Conservation (phyloP, 92 coral and sea anemone species). For the Pocillopora meandrina region DNA sequence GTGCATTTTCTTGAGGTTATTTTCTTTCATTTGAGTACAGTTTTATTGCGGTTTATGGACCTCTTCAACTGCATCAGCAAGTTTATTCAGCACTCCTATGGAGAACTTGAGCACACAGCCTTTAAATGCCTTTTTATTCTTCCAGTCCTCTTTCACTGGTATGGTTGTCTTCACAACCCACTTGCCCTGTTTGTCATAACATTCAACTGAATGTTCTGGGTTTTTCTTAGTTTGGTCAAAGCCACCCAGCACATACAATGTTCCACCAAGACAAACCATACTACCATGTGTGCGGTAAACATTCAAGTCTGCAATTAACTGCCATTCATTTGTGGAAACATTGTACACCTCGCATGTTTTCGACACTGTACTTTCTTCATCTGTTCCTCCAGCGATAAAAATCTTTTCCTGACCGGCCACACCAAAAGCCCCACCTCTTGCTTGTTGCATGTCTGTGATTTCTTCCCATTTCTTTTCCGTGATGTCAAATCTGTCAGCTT, state of each 20-base stretch:
- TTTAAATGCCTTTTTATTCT: too few relatives aligned
- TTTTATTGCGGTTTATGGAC: too few relatives aligned
- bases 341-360: conserved; percentile 15
- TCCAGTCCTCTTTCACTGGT: too few relatives aligned
- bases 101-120: neutral
- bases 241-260: neutral
- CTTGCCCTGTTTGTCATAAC: too few relatives aligned
- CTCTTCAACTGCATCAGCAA: too few relatives aligned
- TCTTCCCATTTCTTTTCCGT: neutral
- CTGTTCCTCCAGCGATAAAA: conserved; percentile 12
- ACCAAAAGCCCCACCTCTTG: neutral
- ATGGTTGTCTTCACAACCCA: too few relatives aligned
- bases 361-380: neutral
- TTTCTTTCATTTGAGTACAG: too few relatives aligned
- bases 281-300: neutral
- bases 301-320: neutral
- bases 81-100: neutral
- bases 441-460: neutral
- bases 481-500: neutral
- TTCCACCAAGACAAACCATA: neutral
- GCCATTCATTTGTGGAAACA: neutral
- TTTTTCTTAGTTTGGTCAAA: neutral
- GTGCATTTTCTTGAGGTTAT: too few relatives aligned
- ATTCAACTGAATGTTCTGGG: neutral
- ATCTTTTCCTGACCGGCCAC: neutral